Base-by-base conservation (phyloP, 2,113 vertebrate genomes). In the Nyctibius bracteatus region DNA sequence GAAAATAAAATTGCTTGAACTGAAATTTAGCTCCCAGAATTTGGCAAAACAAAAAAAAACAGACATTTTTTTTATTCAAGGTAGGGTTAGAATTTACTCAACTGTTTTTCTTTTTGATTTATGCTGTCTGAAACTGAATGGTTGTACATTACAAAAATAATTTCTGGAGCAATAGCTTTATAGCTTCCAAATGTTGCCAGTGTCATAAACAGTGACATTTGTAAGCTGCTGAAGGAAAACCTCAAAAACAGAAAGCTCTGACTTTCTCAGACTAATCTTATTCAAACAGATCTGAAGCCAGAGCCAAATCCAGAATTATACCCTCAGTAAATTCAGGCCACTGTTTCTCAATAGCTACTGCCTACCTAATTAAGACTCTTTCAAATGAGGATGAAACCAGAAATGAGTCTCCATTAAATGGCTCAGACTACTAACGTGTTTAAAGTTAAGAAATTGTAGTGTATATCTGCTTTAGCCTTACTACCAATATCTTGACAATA, bases 121-220 rank as follows among this genome's bases (percentile, higher is more conserved):
- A 72, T 0, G 4, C 46, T 87, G 16, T 63, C 68, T 91, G 39
- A 93, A 96, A 83, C 30, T 23, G 51, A 96, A 90, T 83, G 24
- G 43, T 35, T 93, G 39, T 92, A 84, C 41, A 85, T 84, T 90
- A 89, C 30, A 90, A 95, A 91, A 96, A 91, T 84, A 88, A 96
- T 91, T 92, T 91, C 88, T 97, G 77, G n/a, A 88, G 75, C 72
- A 97, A 90, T 85, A 79, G 67, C 22, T 91, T 96, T 94, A 95
- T 72, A 89, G 67, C 44, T 95, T 96, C 81, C 73, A 95, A 96
- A 92, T 5, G 3, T 95, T 97, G 85, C 92, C 91, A 94, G 68
- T 85, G 46, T 82, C 94, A 96, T 96, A 93, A 97, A 94, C 62
- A 92, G 63, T 95, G 88, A 91, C 90, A 96, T 95, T 94, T 94